Conservation (phyloP, 2,113 vertebrate species). For the Megaleporinus macrocephalus region DNA sequence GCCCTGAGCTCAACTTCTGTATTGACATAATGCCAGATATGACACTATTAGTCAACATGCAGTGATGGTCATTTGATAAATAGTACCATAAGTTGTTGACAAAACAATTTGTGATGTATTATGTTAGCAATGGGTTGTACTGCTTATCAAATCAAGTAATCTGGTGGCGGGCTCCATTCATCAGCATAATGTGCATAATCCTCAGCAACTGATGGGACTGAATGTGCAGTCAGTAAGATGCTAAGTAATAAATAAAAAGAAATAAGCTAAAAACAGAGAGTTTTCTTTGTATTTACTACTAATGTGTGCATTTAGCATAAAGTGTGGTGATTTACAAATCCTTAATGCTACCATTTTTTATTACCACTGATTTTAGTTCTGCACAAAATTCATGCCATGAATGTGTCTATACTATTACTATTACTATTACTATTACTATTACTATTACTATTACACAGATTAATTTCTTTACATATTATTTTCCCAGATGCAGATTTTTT, state of each 20-base stretch:
- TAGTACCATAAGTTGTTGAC: slow-evolving; percentile 85
- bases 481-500: no score
- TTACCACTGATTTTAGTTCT: no score
- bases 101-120: slow-evolving; percentile 87
- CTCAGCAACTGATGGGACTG: slow-evolving; percentile 19
- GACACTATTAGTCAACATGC: slow-evolving; percentile 82
- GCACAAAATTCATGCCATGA: no score
- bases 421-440: no score
- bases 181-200: slow-evolving; percentile 76
- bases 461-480: no score
- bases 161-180: slow-evolving; percentile 78
- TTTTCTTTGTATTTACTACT: no score
- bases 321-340: no score
- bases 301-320: no score
- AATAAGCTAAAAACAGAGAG: no score
- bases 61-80: slow-evolving; percentile 84
- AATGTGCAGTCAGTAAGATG: slow-evolving; percentile 68
- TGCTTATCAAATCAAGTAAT: slow-evolving; percentile 85
- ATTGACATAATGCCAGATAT: slow-evolving; percentile 84
- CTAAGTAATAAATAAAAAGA: slow-evolving; percentile 51
- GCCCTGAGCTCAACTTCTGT: slow-evolving; percentile 77
- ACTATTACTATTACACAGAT: no score
- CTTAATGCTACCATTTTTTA: no score
- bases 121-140: slow-evolving; percentile 81
- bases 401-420: no score